Base-by-base conservation (phyloP, 1,140 invertebrate species). In the Formica exsecta region DNA sequence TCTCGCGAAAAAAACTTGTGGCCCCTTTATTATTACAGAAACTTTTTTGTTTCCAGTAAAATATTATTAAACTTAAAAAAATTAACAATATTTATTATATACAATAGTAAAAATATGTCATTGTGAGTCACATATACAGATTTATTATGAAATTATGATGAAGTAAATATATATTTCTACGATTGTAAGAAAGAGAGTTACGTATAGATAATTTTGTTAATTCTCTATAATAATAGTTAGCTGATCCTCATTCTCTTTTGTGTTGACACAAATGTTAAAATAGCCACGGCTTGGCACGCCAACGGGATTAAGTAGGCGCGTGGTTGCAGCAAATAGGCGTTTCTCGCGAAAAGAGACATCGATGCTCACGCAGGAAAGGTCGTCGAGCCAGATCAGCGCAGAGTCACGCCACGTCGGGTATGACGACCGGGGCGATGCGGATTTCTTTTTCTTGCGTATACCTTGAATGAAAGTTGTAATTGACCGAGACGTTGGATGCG, bases 381-480 rank as follows among this genome's bases (percentile, higher is more conserved):
- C 86, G 88, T 70, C 62, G 68, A 64, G 89, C n/a, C 51, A 87
- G 59, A 84, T 80, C 44, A 66, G 51, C n/a, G 77, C 25, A 13
- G 51, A 88, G 87, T 64, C 77, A 70, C 61, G 66, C 76, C 68
- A 83, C 66, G 48, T 9, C 70, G 62, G 44, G 64, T 62, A 86
- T 36, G 77, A 71, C 85, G 76, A 86, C 76, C 79, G 85, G 32
- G 4, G 38, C 16, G 25, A 32, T n/a, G 76, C 41, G 62, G 76
- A 89, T 89, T 84, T 87, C 86, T 89, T 89, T 88, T 87, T 76
- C 86, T 71, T 74, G 85, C 54, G 65, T 44, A 79, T 79, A 51
- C 16, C 48, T 57, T 87, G 59, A 85, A 87, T 68, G 68, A 89
- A 89, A 84, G 88, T 70, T 32, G 79, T 76, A 81, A 73, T 89